Evolutionary conservation across 35 echinoderm and acorn worm species (phyloP).

Genomic region (Ptychodera flava): DNA sequence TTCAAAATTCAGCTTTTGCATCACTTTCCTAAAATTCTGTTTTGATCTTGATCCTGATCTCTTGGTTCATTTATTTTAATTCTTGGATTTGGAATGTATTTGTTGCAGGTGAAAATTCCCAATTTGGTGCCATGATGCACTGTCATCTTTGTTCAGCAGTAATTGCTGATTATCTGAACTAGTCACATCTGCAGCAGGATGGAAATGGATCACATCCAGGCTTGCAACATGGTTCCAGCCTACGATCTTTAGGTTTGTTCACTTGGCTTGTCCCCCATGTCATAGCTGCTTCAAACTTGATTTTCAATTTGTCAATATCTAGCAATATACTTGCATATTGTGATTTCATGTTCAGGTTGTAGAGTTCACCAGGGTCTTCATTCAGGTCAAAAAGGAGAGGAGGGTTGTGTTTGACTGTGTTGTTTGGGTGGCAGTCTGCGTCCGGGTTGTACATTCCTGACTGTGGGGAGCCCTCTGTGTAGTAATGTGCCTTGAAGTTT

Average conservation of each 20-base stretch:
- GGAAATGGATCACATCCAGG: constrained; percentile 76
- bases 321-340: constrained; percentile 30
- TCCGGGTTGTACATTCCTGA: constrained; percentile 64
- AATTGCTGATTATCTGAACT: no score
- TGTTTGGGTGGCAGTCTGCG: constrained; percentile 59
- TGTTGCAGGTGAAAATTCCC: no score
- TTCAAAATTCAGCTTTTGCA: no score
- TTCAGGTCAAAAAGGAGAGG: constrained; percentile 82
- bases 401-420: constrained; percentile 36
- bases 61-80: no score
- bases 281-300: constrained; percentile 56
- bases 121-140: no score
- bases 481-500: constrained; percentile 94
- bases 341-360: constrained; percentile 36
- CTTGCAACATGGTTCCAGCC: constrained; percentile 84
- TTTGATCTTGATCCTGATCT: no score
- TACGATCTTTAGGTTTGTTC: not conserved
- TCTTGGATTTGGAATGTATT: no score
- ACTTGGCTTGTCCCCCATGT: constrained; percentile 65
- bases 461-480: constrained; percentile 54
- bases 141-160: no score
- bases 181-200: constrained; percentile 63
- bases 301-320: constrained; percentile 49
- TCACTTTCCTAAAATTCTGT: no score
- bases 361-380: constrained; percentile 73